Percentiles rank a stretch among this genome's conserved stretches.
These are phyloP conservation scores for Aeoliscus strigatus DNA, from an alignment of 2,797 vertebrate species.

Conservation along the genomic window DNA sequence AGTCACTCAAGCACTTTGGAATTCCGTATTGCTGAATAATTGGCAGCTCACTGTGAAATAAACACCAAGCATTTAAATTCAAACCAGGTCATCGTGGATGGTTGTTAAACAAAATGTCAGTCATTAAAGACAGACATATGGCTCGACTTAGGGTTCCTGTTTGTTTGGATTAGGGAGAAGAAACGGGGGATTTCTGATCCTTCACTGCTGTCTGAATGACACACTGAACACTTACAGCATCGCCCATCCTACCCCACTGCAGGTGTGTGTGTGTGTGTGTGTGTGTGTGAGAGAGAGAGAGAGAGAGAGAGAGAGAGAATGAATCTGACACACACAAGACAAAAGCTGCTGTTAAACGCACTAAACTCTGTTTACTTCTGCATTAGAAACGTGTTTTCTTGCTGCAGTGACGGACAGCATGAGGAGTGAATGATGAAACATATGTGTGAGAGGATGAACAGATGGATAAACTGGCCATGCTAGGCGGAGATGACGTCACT, in stretches of 20 bases:
- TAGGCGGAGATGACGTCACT: no score
- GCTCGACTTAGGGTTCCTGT: conserved; percentile 72
- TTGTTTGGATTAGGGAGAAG: conserved; percentile 66
- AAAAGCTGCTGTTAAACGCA: conserved; percentile 82
- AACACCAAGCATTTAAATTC: conserved; percentile 69
- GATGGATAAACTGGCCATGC: no score
- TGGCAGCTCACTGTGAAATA: conserved; percentile 66
- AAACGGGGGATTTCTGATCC: conserved; percentile 62
- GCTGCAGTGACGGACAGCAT: no score
- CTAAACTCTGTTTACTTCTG: no score
- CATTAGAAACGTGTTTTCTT: no score
- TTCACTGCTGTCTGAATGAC: conserved; percentile 45
- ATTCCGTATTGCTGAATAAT: conserved; percentile 64
- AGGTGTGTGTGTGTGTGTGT: conserved; percentile 1
- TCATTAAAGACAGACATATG: conserved; percentile 73
- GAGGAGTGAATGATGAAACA: no score
- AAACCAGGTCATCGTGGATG: conserved; percentile 68
- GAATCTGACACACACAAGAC: no score
- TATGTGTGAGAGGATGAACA: no score
- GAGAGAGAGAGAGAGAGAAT: conserved; percentile 19
- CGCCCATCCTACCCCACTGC: conserved; percentile 30
- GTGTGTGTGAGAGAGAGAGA: conserved; percentile 1
- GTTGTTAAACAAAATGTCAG: conserved; percentile 77
- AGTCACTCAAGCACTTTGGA: conserved; percentile 56
- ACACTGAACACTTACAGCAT: conserved; percentile 33